Base-by-base conservation (phyloP, 2,888 invertebrate species). In the Tupiocoris notatus region DNA sequence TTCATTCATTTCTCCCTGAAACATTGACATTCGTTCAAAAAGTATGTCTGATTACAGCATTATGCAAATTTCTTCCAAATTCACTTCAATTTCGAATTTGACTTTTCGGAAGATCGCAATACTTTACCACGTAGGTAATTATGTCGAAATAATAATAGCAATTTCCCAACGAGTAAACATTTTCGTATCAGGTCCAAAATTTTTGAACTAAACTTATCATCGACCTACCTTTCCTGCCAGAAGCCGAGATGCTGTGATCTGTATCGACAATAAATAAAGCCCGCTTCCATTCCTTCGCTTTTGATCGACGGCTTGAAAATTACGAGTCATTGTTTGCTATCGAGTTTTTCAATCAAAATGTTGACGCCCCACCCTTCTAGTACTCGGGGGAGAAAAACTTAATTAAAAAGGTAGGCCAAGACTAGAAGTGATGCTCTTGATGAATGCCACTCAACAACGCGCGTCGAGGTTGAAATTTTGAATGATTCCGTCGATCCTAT, bases 281-380 rank as follows among this genome's bases (percentile, higher is more conserved):
- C 39, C 12, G 39, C 65, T 25, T 25, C 23, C 18, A 9, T 12
- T n/a, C 18, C 65, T 17, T 24, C 65, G 25, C 21, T 22, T 16
- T 12, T 67, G 67, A 67, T 67, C 20, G 57, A 67, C 67, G 61
- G 17, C 22, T 59, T 25, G 21, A 12, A 21, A 57, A n/a, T 58
- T 22, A 59, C 70, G 24, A 58, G 59, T 70, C 70, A 70, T 70
- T 70, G 70, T 70, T 70, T 70, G 70, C 59, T 70, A 70, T 70
- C 70, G 39, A 70, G 70, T 70, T 70, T 70, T 59, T 58, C 39
- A 39, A 70, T 70, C 70, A 70, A 70, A 70, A 22, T 39, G 39
- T 70, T 70, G 70, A 70, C 70, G 70, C 70, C 70, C 39, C 12
- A 39, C 39, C 39, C 12, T 59, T 18, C 61, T 7, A 67, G 25